Evolutionary conservation across 2,797 vertebrate species (phyloP).

Genomic region (Pseudocheirus occidentalis): DNA sequence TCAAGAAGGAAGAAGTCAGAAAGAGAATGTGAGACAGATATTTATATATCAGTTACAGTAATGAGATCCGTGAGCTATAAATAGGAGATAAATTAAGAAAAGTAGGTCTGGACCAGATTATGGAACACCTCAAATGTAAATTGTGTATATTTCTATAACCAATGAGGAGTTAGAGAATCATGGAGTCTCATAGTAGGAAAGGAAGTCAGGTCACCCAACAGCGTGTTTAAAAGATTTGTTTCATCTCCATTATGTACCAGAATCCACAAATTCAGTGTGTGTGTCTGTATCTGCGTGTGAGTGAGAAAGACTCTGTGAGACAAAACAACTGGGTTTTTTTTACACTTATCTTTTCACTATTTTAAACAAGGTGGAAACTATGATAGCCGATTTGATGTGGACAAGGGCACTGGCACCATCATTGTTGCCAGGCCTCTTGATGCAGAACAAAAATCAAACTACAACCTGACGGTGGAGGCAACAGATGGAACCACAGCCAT

Average conservation of each 20-base stretch:
- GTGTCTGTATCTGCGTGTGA: not conserved
- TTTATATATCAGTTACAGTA: not conserved
- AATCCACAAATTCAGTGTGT: conserved; percentile 48
- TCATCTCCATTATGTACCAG: conserved; percentile 66
- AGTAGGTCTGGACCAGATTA: not conserved
- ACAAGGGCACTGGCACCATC: conserved; percentile 96
- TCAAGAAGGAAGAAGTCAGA: not conserved
- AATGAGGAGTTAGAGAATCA: not conserved
- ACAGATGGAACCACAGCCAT: conserved; percentile 95
- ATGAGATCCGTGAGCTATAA: too few relatives aligned
- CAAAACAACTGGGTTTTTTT: conserved; percentile 69
- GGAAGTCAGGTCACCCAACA: not conserved
- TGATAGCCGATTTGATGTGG: conserved; percentile 98
- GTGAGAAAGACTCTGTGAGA: not conserved
- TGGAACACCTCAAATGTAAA: not conserved
- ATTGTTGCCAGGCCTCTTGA: conserved; percentile 95
- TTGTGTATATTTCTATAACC: not conserved
- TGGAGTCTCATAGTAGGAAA: not conserved
- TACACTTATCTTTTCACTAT: conserved; percentile 81
- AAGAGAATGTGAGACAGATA: not conserved
- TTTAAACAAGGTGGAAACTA: conserved; percentile 95
- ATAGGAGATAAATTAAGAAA: not conserved
- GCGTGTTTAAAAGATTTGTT: conserved; percentile 33
- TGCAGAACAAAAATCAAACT: conserved; percentile 96
- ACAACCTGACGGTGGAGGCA: conserved; percentile 98